These are phyloP conservation scores for Sussaba pulchella DNA, from an alignment of 2,888 invertebrate genomes.

Conservation along the genomic window DNA sequence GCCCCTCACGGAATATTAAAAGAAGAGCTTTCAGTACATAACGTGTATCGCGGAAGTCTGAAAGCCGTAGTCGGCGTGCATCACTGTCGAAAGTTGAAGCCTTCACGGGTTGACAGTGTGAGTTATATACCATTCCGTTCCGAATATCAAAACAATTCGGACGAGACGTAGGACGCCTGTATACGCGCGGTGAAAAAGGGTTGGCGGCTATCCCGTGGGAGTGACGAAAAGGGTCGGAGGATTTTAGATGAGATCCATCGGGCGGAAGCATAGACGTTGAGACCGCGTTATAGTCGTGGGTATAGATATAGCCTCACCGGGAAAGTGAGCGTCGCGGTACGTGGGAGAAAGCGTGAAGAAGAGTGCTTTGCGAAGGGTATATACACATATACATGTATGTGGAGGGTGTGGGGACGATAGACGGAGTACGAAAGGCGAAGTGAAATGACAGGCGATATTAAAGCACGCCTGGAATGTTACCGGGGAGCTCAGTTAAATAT, in stretches of 20 bases:
- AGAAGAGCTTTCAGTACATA: slow-evolving; percentile 51
- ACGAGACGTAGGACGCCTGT: slow-evolving; percentile 59
- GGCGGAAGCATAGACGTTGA: slow-evolving; percentile 57
- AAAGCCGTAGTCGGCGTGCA: slow-evolving; percentile 57
- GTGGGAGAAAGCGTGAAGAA: slow-evolving; percentile 50
- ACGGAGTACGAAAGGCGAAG: slow-evolving; percentile 54
- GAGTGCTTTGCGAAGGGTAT: slow-evolving; percentile 33
- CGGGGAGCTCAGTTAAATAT: slow-evolving; percentile 71
- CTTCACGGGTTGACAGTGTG: slow-evolving; percentile 51
- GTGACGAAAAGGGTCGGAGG: slow-evolving; percentile 61
- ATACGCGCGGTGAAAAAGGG: slow-evolving; percentile 67
- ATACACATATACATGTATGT: slow-evolving; percentile 24
- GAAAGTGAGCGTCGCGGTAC: slow-evolving; percentile 53
- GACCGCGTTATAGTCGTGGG: slow-evolving; percentile 5
- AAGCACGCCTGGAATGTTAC: slow-evolving; percentile 76
- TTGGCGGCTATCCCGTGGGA: slow-evolving; percentile 65
- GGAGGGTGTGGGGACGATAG: slow-evolving; percentile 30
- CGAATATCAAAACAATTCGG: slow-evolving; percentile 79
- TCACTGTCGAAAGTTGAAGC: slow-evolving; percentile 64
- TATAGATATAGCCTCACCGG: slow-evolving; percentile 21
- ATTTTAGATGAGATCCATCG: slow-evolving; percentile 65
- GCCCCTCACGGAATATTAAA: slow-evolving; percentile 25
- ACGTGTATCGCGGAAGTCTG: slow-evolving; percentile 26
- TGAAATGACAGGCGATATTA: slow-evolving; percentile 77
- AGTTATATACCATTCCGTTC: slow-evolving; percentile 74